A percentile compares a stretch with the other conserved stretches of the same genome.
Evolutionary conservation across 2,113 vertebrate genomes (phyloP).

Genomic region (Phylloscopus trochiloides): DNA sequence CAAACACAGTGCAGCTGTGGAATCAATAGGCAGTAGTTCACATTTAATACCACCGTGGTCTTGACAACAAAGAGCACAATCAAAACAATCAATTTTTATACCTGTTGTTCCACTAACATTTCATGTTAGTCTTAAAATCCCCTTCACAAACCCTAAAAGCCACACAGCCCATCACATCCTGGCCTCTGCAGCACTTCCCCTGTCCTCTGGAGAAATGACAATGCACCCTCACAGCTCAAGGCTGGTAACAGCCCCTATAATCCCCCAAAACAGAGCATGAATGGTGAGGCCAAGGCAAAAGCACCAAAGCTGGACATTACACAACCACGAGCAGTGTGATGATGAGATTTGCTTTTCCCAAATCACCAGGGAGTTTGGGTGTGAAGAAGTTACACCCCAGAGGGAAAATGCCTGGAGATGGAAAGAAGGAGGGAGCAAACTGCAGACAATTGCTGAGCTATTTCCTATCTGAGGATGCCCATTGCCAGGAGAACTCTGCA

Average conservation of each 20-base stretch:
- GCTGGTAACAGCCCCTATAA: not conserved
- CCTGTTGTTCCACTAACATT: not conserved
- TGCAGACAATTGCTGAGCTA: not conserved
- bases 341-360: not conserved
- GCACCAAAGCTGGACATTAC: not conserved
- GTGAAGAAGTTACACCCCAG: not conserved
- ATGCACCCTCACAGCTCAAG: not conserved
- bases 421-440: not conserved
- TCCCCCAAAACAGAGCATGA: not conserved
- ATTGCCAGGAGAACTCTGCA: not conserved
- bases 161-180: not conserved
- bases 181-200: not conserved
- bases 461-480: not conserved
- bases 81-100: constrained; percentile 48
- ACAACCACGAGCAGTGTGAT: fast-evolving
- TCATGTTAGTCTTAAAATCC: not conserved
- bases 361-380: not conserved
- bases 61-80: constrained; percentile 11
- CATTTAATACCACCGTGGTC: not conserved
- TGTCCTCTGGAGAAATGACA: not conserved
- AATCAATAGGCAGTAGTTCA: constrained; percentile 17
- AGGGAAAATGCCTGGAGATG: not conserved
- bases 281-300: not conserved
- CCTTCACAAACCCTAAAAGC: not conserved
- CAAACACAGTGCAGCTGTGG: not conserved